Conservation (phyloP, 2,797 vertebrate genomes). For the Ara ararauna region DNA sequence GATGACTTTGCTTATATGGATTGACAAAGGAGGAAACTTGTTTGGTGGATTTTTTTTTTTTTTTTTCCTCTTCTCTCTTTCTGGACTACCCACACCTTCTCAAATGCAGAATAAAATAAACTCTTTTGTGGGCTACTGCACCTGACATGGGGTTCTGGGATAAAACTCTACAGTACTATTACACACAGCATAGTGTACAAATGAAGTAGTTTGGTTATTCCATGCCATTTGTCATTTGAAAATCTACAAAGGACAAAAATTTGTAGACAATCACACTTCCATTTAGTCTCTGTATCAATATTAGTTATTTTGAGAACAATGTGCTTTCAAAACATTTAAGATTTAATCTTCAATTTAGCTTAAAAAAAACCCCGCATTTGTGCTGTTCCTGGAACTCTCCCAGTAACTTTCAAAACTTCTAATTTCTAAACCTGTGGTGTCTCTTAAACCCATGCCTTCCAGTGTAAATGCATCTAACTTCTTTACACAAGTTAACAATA, state of each 20-base stretch:
- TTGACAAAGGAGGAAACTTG: neutral
- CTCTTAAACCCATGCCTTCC: neutral
- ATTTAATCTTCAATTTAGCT: conserved; percentile 11
- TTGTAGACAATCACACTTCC: neutral
- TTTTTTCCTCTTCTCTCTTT: neutral
- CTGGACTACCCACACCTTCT: neutral
- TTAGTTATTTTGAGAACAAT: neutral
- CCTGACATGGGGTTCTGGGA: neutral
- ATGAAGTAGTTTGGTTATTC: neutral
- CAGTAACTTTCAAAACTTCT: neutral
- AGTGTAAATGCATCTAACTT: neutral
- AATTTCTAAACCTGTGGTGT: neutral
- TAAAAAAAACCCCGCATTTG: neutral
- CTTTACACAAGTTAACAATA: neutral
- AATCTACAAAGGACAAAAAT: neutral
- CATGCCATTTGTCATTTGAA: neutral
- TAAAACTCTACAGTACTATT: neutral
- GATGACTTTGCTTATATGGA: neutral
- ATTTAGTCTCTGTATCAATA: neutral
- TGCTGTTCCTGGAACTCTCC: conserved; percentile 12
- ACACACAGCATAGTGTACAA: neutral
- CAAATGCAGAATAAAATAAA: neutral
- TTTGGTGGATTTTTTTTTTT: neutral
- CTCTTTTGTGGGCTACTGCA: neutral
- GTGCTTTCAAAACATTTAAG: neutral